Base-by-base conservation (phyloP, 2,797 vertebrate genomes). In the Artibeus lituratus region DNA sequence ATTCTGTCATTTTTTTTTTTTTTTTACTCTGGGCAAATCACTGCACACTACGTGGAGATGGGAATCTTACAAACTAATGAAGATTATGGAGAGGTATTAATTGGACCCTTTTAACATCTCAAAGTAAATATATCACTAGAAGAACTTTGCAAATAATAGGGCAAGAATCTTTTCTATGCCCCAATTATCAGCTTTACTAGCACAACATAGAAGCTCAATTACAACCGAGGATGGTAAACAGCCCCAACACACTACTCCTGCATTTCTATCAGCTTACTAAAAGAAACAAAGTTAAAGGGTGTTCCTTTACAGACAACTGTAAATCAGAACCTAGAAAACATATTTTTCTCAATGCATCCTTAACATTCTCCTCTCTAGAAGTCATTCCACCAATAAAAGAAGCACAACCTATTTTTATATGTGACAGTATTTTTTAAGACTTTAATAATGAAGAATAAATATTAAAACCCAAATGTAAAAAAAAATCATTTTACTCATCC, bases 391-490 rank as follows among this genome's bases (percentile, higher is more conserved):
- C 65, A 57, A 42, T 53, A 49, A 80, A 92, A 94, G 37, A 10
- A 83, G 44, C 8, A 70, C 49, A 55, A 10, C 19, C 51, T 53
- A 76, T 76, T 84, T 92, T 90, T 69, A 59, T 92, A 81, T 81
- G 7, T 67, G 76, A 86, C 4, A 62, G 47, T 51, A 84, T 76
- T 87, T 91, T 93, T 92, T 24, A 93, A 90, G 37, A 47, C 8
- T 67, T 89, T 76, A 94, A 74, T 55, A 91, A 87, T 88, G 22
- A 97, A 70, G 21, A 93, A 62, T 47, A 84, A 94, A 84, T n/a
- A 88, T 35, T 92, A 92, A 92, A 94, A 67, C 5, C 22, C 73
- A 91, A 95, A 73, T 70, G 22, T 19, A 90, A 21, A 94, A 93
- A 91, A 55, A 2, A 55, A 22, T 69, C 70, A 67, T 62, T 93